These are phyloP conservation scores for Philhelius pedissequus DNA, from an alignment of 2,888 invertebrate genomes.

Conservation along the genomic window DNA sequence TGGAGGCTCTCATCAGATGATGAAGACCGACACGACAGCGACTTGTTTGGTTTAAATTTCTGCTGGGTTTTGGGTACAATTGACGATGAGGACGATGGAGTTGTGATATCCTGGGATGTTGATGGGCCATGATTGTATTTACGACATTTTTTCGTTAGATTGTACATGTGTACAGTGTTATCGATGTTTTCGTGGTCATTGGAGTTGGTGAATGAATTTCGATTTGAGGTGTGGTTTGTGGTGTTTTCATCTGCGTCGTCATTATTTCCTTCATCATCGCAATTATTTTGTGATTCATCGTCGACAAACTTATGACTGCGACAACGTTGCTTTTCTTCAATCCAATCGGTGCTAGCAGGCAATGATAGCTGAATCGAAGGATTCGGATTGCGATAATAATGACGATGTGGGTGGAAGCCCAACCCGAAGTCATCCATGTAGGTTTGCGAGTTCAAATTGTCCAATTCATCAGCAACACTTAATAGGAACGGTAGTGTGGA, in stretches of 20 bases:
- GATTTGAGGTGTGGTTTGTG: conserved; percentile 39
- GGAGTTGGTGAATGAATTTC: conserved; percentile 56
- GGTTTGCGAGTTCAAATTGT: conserved; percentile 77
- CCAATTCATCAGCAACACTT: conserved; percentile 78
- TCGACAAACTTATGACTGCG: conserved; percentile 74
- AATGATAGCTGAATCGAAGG: conserved; percentile 77
- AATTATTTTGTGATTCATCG: conserved; percentile 73
- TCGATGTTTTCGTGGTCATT: conserved; percentile 75
- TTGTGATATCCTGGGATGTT: conserved; percentile 30
- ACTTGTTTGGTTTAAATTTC: conserved; percentile 45
- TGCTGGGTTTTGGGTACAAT: background rate
- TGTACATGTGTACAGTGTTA: conserved; percentile 76
- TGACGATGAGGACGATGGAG: conserved; percentile 5
- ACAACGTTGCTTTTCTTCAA: conserved; percentile 74
- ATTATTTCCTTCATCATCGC: conserved; percentile 70
- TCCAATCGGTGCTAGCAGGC: conserved; percentile 77
- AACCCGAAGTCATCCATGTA: conserved; percentile 78
- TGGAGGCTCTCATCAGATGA: conserved; percentile 77
- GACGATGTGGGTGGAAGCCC: conserved; percentile 78
- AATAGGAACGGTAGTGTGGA: conserved; percentile 77
- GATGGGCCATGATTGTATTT: conserved; percentile 75
- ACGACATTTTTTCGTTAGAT: conserved; percentile 76
- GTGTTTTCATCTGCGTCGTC: conserved; percentile 66
- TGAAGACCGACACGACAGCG: conserved; percentile 54
- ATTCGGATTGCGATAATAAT: conserved; percentile 76